These are phyloP conservation scores for Stenolophus ochropezus DNA, from an alignment of 2,888 invertebrate species.

Conservation along the genomic window DNA sequence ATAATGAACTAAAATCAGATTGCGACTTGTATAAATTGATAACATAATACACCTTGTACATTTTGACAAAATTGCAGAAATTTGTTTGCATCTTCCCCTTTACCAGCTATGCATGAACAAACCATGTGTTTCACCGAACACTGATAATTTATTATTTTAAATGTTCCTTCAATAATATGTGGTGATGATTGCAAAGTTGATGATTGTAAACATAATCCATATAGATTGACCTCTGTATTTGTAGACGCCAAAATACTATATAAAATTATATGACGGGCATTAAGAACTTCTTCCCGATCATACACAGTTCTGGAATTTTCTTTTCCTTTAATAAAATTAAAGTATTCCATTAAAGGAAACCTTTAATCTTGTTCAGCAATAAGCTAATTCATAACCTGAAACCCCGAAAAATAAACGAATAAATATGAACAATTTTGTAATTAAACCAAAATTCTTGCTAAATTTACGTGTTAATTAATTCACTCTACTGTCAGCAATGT, in stretches of 20 bases:
- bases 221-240: not conserved
- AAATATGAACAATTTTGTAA: no score
- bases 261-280: slow-evolving; percentile 11
- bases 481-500: no score
- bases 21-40: not conserved
- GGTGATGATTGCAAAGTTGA: not conserved
- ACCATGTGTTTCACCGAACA: not conserved
- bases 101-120: not conserved
- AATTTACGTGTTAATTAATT: no score
- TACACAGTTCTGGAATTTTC: slow-evolving; percentile 8
- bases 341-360: slow-evolving; percentile 17
- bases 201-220: slow-evolving; percentile 14
- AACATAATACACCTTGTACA: slow-evolving; percentile 19
- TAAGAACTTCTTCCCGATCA: not conserved
- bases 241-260: no score
- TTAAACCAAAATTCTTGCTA: no score
- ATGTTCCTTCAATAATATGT: not conserved
- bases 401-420: no score
- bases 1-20: slow-evolving; percentile 24
- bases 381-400: no score
- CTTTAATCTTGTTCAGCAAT: no score
- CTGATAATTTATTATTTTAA: not conserved
- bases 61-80: slow-evolving; percentile 9
- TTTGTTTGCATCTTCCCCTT: not conserved
- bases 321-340: not conserved